Base-by-base conservation (phyloP, 2,888 invertebrate genomes). In the Thysanoteuthis rhombus region DNA sequence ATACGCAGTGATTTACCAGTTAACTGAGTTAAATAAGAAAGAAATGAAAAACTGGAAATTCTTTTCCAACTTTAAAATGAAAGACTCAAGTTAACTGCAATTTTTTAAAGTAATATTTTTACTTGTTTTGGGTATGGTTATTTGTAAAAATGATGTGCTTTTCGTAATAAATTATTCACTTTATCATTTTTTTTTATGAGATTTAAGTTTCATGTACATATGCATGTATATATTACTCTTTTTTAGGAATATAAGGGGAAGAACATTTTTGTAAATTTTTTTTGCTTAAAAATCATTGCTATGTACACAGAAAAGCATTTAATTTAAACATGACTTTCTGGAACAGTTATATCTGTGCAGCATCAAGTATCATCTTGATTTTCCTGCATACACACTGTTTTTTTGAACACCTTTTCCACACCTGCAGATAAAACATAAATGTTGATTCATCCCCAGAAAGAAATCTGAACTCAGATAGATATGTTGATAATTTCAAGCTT, bases 1-100 rank as follows among this genome's bases (percentile, higher is more conserved):
- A 75, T 75, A 75, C 75, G 16, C 75, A 75, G 75, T 75, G 75
- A 75, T 75, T 75, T 75, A 75, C 75, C 75, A 75, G 75, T 75
- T 75, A 75, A 75, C n/a, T 75, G n/a, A 75, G 75, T 75, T 75
- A 75, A n/a, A 75, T 75, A 75, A 75, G 75, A 75, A n/a, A n/a
- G 75, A n/a, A n/a, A 75, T 75, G 75, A 75, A n/a, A 75, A 75
- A 75, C 75, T 75, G 75, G 12, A 75, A 75, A 36, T 75, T 75
- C n/a, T 75, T 52, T 75, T 75, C 75, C 10, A 75, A 75, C 75
- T 75, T 75, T 75, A 75, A 75, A 75, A 75, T 75, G 75, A 75
- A n/a, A 75, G 75, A 75, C 75, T 75, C 75, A 75, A 75, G n/a
- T 75, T n/a, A 0, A n/a, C 75, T n/a, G 75, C 52, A 52, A 75